Percentiles rank a stretch among this genome's conserved stretches.
phyloP scores from a whole-genome alignment of 2,797 vertebrate species.

The Nyctalus aviator region DNA sequence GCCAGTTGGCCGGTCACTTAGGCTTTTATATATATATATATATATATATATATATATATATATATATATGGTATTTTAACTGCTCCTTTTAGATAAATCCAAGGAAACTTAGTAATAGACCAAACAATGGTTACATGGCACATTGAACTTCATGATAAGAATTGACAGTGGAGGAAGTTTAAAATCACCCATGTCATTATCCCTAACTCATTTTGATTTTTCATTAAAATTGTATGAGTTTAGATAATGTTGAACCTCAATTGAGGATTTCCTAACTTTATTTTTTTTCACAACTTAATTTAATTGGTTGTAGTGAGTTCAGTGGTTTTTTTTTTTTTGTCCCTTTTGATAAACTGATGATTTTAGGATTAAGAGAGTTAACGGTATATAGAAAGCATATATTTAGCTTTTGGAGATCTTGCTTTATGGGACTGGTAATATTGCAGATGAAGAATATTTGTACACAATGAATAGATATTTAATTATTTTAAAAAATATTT shows the following conservation, averaged over 20 bases:
- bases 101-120: slow-evolving; percentile 4
- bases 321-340: slow-evolving; percentile 11
- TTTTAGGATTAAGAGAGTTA: slow-evolving; percentile 44
- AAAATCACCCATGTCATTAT: background rate
- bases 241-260: slow-evolving; percentile 8
- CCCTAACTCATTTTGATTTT: slow-evolving; percentile 20
- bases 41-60: too few relatives aligned
- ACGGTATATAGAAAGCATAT: slow-evolving; percentile 27
- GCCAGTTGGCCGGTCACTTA: too few relatives aligned
- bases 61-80: background rate
- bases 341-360: slow-evolving; percentile 26
- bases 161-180: background rate
- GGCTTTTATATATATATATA: too few relatives aligned
- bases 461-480: background rate
- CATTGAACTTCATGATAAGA: background rate
- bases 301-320: slow-evolving; percentile 38
- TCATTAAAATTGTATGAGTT: background rate
- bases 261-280: slow-evolving; percentile 15
- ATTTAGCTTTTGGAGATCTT: slow-evolving; percentile 50
- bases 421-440: slow-evolving; percentile 29
- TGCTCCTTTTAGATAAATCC: slow-evolving; percentile 36
- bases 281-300: background rate
- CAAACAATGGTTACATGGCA: slow-evolving; percentile 3
- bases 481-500: background rate
- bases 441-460: slow-evolving; percentile 51